Base-by-base conservation (phyloP, 2,888 invertebrate species). In the Drosophila meridionalis region DNA sequence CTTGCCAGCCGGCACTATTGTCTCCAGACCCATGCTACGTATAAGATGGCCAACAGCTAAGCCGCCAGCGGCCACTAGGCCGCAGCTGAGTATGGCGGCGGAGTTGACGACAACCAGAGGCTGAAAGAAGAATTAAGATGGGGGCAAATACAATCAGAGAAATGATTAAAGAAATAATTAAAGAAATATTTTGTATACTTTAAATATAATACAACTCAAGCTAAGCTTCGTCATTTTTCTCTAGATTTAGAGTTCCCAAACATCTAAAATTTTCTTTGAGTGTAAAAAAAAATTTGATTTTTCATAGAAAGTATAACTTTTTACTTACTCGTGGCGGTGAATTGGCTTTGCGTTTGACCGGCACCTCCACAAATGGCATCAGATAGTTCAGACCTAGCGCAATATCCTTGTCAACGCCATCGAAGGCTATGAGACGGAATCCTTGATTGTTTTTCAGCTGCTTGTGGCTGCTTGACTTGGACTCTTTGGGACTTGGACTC, bases 361-460 rank as follows among this genome's bases (percentile, higher is more conserved):
- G 92, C 64, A 92, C 83, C 59, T 89, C 83, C 1, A 91, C 34
- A 40, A 92, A 92, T 3, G 91, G 91, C 74, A 91, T 50, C 34
- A 89, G 50, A 40, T 89, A 87, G 67, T 92, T 90, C 62, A 92
- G 58, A 1, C 91, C 91, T 50, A 91, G 12, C 4, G 80, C 69
- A 8, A 91, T 78, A 36, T 89, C 55, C 32, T 85, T 81, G 9
- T 83, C 90, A 34, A 91, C 62, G 0, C 91, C 58, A n/a, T 90
- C 78, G 57, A 91, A 91, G 55, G 90, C 83, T 57, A 91, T 61
- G 2, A 87, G 55, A 0, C 70, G 77, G 0, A 76, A 40, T 42
- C 80, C 71, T 4, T 63, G 70, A 34, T 67, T 60, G 26, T 20
- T 42, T 4, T 61, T 57, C 20, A 61, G 56, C 3, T 59, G 55